These are phyloP conservation scores for Coleophora deauratella DNA, from an alignment of 2,888 invertebrate species.

Conservation along the genomic window DNA sequence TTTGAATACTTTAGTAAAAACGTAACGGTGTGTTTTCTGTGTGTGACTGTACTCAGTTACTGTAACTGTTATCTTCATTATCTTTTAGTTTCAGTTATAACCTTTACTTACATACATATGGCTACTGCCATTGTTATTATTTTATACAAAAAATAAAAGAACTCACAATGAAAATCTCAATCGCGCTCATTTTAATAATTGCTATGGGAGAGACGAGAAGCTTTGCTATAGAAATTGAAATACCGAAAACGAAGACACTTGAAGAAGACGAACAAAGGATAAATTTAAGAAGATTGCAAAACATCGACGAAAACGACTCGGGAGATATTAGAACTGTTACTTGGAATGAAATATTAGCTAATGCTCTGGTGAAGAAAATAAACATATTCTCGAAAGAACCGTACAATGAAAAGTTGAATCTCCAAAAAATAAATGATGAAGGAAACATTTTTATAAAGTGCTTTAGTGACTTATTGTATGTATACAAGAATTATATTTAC, in stretches of 20 bases:
- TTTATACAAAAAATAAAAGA: conserved; percentile 15
- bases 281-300: conserved; percentile 54
- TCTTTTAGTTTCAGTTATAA: conserved; percentile 12
- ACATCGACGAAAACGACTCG: conserved; percentile 27
- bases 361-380: conserved; percentile 49
- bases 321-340: conserved; percentile 34
- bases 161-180: conserved; percentile 43
- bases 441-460: conserved; percentile 26
- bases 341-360: conserved; percentile 58
- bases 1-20: too few species aligned
- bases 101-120: conserved; percentile 34
- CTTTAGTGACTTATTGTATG: conserved; percentile 34
- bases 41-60: conserved; percentile 36
- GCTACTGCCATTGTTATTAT: conserved; percentile 37
- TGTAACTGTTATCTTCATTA: conserved; percentile 38
- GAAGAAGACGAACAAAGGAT: conserved; percentile 34
- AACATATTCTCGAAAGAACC: conserved; percentile 38
- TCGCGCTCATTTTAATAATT: conserved; percentile 38
- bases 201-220: conserved; percentile 35
- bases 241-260: conserved; percentile 14
- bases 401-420: conserved; percentile 18
- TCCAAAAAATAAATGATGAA: conserved; percentile 14
- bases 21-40: too few species aligned
- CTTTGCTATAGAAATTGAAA: conserved; percentile 24
- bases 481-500: conserved; percentile 46